phyloP scores from a whole-genome alignment of 2,113 vertebrate species.

The Struthidea cinerea region DNA sequence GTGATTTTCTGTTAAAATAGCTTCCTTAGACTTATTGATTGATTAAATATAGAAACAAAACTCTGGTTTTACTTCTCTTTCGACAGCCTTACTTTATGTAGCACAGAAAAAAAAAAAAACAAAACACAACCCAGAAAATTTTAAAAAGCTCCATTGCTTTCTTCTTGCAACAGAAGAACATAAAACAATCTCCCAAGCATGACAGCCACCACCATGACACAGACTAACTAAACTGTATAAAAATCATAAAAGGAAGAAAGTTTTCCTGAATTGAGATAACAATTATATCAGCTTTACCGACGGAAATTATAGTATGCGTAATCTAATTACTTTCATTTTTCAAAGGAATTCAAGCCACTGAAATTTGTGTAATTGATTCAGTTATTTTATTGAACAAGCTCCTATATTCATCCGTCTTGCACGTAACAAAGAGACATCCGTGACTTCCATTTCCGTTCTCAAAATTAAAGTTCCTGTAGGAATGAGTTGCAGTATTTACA shows the following conservation, averaged over 20 bases:
- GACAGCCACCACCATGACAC: background rate
- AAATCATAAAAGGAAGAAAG: background rate
- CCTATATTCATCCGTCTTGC: background rate
- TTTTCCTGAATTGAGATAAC: background rate
- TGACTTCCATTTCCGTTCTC: background rate
- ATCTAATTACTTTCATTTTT: background rate
- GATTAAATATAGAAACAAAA: background rate
- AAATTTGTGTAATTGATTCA: background rate
- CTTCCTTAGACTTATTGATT: background rate
- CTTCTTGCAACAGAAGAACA: background rate
- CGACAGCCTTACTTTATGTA: background rate
- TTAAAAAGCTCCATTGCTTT: background rate
- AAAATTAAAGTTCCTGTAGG: background rate
- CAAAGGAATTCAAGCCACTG: background rate
- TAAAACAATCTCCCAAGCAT: background rate
- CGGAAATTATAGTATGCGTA: background rate
- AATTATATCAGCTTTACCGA: background rate
- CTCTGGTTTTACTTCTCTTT: background rate
- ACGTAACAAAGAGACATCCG: background rate
- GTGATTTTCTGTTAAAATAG: background rate
- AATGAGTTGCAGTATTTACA: background rate
- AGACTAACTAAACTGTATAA: background rate
- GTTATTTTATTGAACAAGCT: background rate
- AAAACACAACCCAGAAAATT: background rate
- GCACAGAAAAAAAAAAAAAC: background rate